Percentiles rank a stretch among this genome's conserved stretches.
Evolutionary conservation across 1,140 invertebrate species (phyloP).

Genomic region (Drosophila varians): DNA sequence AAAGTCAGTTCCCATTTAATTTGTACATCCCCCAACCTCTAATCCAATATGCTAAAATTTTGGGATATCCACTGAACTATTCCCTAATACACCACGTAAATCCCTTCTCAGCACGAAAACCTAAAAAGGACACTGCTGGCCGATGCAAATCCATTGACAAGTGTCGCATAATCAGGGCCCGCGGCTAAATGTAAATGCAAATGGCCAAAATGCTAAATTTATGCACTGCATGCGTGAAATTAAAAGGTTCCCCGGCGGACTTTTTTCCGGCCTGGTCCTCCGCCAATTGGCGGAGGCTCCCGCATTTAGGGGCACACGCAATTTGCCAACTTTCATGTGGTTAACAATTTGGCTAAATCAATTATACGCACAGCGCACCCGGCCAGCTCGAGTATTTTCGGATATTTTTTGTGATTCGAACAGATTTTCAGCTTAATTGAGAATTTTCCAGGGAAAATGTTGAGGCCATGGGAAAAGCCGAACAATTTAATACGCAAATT

Average conservation of each 20-base stretch:
- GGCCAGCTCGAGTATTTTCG: constrained; percentile 8
- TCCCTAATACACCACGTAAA: constrained; percentile 7
- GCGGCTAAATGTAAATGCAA: constrained; percentile 46
- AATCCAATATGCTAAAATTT: background rate
- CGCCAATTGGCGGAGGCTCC: background rate
- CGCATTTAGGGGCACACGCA: constrained; percentile 33
- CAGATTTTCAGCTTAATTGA: constrained; percentile 59
- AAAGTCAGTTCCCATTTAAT: background rate
- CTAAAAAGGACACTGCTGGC: constrained; percentile 17
- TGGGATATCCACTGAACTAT: background rate
- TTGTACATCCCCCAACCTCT: background rate
- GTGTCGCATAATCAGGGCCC: constrained; percentile 67
- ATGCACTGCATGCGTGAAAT: constrained; percentile 72
- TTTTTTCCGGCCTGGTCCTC: constrained; percentile 9
- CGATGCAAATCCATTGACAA: constrained; percentile 69
- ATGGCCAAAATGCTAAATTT: constrained; percentile 57
- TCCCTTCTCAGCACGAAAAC: constrained; percentile 20
- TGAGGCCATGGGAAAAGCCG: background rate
- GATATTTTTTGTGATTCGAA: background rate
- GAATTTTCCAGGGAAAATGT: constrained; percentile 47
- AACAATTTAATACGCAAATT: constrained; percentile 60
- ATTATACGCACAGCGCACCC: constrained; percentile 58
- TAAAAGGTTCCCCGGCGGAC: constrained; percentile 52
- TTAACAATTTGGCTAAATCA: constrained; percentile 78
- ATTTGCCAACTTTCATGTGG: constrained; percentile 67